Evolutionary conservation across 2,888 invertebrate genomes (phyloP).

Genomic region (Melinopterus prodromus): DNA sequence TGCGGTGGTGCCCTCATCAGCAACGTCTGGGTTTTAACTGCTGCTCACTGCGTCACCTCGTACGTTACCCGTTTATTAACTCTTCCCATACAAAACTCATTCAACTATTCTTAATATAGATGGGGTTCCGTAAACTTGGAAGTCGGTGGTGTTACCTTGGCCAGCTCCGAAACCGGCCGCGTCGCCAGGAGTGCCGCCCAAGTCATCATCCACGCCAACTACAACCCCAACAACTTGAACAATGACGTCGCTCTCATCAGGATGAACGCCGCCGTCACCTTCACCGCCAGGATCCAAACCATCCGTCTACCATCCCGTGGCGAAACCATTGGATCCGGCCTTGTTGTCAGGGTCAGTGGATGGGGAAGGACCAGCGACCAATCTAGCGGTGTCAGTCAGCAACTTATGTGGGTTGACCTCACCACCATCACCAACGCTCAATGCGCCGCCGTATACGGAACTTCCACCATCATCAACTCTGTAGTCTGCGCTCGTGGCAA

Average conservation of each 20-base stretch:
- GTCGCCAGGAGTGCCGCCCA: constrained; percentile 11
- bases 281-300: constrained; percentile 34
- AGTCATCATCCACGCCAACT: constrained; percentile 22
- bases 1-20: constrained; percentile 44
- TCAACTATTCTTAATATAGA: neutral
- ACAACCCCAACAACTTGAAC: constrained; percentile 19
- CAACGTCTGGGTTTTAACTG: constrained; percentile 41
- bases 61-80: constrained; percentile 21
- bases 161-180: constrained; percentile 7
- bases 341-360: constrained; percentile 40
- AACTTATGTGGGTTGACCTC: constrained; percentile 46
- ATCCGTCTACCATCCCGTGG: constrained; percentile 37
- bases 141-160: constrained; percentile 24
- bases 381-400: constrained; percentile 27
- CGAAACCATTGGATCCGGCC: constrained; percentile 32
- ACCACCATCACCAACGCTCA: constrained; percentile 46
- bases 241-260: constrained; percentile 36
- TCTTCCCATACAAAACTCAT: constrained; percentile 10
- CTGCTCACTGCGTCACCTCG: constrained; percentile 44
- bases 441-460: constrained; percentile 45
- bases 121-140: neutral
- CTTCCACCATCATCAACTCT: constrained; percentile 38
- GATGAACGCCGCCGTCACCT: neutral
- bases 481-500: constrained; percentile 47
- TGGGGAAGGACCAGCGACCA: constrained; percentile 43